These are phyloP conservation scores for Pseudomugil tenellus DNA, from an alignment of 2,797 vertebrate genomes.

Conservation along the genomic window DNA sequence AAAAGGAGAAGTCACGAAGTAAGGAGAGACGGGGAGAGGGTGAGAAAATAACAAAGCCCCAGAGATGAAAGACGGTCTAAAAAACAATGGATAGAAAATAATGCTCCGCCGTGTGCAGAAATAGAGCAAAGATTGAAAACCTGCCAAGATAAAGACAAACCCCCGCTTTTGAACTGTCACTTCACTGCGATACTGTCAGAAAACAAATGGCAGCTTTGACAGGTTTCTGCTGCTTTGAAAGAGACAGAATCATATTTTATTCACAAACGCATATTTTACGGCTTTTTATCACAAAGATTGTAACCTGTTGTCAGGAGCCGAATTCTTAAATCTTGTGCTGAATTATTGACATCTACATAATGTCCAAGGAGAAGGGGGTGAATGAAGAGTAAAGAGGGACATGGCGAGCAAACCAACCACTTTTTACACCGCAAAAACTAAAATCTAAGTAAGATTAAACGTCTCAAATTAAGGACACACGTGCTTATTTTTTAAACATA, in stretches of 20 bases:
- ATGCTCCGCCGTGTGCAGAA: slow-evolving; percentile 74
- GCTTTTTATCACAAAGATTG: slow-evolving; percentile 72
- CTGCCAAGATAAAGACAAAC: slow-evolving; percentile 82
- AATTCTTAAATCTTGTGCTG: slow-evolving; percentile 61
- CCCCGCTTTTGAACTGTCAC: slow-evolving; percentile 79
- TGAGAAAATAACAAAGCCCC: slow-evolving; percentile 77
- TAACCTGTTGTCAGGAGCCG: slow-evolving; percentile 78
- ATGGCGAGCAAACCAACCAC: no score
- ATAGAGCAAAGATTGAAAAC: slow-evolving; percentile 83
- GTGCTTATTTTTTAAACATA: no score
- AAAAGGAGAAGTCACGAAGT: slow-evolving; percentile 54
- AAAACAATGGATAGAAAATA: slow-evolving; percentile 79
- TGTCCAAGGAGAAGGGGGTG: slow-evolving; percentile 44
- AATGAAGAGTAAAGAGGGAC: slow-evolving; percentile 8
- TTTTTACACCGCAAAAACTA: no score
- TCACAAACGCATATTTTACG: slow-evolving; percentile 77
- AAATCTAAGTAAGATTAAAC: no score
- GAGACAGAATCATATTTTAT: slow-evolving; percentile 77
- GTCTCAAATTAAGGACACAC: no score
- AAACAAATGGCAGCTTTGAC: slow-evolving; percentile 78
- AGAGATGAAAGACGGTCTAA: slow-evolving; percentile 78
- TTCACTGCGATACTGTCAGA: slow-evolving; percentile 73
- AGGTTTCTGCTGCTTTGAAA: slow-evolving; percentile 75
- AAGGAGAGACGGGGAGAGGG: slow-evolving; percentile 50
- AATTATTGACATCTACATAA: slow-evolving; percentile 79